These are phyloP conservation scores for Amphiduros pacificus DNA, from an alignment of 2,888 invertebrate species.

Conservation along the genomic window DNA sequence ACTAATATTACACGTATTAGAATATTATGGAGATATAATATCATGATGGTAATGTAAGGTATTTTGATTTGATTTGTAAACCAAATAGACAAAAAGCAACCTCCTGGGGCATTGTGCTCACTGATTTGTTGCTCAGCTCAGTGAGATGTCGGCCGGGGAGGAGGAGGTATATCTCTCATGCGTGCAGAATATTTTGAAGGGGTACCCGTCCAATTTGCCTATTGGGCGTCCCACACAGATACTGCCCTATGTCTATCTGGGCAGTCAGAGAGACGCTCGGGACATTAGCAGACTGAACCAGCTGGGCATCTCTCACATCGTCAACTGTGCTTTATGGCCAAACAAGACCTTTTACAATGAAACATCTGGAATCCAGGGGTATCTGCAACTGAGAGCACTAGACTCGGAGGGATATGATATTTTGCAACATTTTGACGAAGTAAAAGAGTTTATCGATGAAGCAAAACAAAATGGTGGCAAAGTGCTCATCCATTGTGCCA, in stretches of 20 bases:
- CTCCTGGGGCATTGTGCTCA: too few relatives aligned
- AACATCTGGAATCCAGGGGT: neutral
- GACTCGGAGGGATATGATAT: conserved; percentile 11
- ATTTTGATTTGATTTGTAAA: too few relatives aligned
- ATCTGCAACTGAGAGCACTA: conserved; percentile 2
- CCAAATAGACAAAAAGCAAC: too few relatives aligned
- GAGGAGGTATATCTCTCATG: too few relatives aligned
- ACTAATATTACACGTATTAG: too few relatives aligned
- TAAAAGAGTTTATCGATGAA: conserved; percentile 5
- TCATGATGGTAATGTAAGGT: too few relatives aligned
- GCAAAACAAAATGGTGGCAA: conserved; percentile 4
- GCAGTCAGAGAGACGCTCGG: conserved; percentile 11
- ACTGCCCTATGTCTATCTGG: conserved; percentile 8
- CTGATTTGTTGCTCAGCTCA: too few relatives aligned
- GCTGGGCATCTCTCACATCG: conserved; percentile 14
- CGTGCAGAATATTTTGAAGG: too few relatives aligned
- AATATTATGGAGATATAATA: too few relatives aligned
- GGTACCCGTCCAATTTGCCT: too few relatives aligned
- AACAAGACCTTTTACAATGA: neutral
- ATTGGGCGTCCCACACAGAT: conserved; percentile 9
- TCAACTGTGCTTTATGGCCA: conserved; percentile 15
- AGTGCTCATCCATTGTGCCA: conserved; percentile 19
- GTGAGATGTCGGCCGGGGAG: too few relatives aligned
- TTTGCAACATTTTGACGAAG: conserved; percentile 6
- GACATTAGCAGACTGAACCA: neutral